Conservation (phyloP, 1,140 invertebrate species). For the Meloidogyne hapla region DNA sequence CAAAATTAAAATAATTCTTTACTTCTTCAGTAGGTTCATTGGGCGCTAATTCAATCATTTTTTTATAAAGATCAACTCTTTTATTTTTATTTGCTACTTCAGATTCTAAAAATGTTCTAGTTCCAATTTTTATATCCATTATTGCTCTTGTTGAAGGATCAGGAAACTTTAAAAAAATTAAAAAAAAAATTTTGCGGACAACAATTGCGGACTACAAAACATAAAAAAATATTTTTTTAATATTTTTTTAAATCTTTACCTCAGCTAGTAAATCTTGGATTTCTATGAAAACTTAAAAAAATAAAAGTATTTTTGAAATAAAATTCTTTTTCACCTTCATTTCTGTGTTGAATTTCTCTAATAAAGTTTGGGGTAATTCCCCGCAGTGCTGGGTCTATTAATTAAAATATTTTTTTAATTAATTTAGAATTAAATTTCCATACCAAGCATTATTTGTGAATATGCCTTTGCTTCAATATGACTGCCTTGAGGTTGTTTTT, state of each 20-base stretch:
- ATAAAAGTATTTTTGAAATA: constrained; percentile 30
- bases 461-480: constrained; percentile 74
- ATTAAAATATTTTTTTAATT: neutral
- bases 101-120: constrained; percentile 81
- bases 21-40: constrained; percentile 86
- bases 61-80: constrained; percentile 86
- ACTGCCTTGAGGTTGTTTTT: constrained; percentile 73
- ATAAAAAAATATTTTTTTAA: neutral
- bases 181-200: too few species aligned
- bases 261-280: constrained; percentile 82
- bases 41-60: constrained; percentile 92
- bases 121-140: constrained; percentile 88
- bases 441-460: constrained; percentile 72
- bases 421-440: neutral
- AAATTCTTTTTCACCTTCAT: constrained; percentile 71
- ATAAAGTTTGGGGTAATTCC: constrained; percentile 82
- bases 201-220: too few species aligned
- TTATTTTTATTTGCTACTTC: constrained; percentile 82
- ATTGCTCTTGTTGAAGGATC: constrained; percentile 69
- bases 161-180: neutral
- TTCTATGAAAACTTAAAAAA: constrained; percentile 75
- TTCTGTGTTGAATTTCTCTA: constrained; percentile 79
- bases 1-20: constrained; percentile 73
- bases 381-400: constrained; percentile 71
- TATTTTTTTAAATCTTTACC: constrained; percentile 73